These are phyloP conservation scores for Tanaodytes sp. DNA, from an alignment of 2,888 invertebrate species.

Conservation along the genomic window DNA sequence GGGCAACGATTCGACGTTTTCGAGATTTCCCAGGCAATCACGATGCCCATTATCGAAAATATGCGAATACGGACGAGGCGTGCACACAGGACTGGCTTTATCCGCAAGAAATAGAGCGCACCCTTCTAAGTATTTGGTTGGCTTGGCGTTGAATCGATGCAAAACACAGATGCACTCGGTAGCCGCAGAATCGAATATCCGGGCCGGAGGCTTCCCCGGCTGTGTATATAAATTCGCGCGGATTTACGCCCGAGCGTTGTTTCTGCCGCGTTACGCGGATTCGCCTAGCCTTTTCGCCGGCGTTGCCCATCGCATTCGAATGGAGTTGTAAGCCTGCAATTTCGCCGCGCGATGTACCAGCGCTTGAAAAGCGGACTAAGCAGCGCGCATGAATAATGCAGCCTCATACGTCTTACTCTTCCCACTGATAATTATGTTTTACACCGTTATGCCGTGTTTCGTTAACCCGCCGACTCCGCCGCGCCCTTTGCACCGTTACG, in stretches of 20 bases:
- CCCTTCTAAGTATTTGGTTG: conserved; percentile 55
- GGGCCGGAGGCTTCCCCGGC: conserved; percentile 28
- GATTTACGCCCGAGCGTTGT: conserved; percentile 49
- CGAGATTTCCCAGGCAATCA: conserved; percentile 17
- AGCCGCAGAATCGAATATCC: conserved; percentile 53
- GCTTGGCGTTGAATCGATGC: conserved; percentile 53
- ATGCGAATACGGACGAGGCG: conserved; percentile 27
- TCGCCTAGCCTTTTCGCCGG: conserved; percentile 46
- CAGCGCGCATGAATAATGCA: conserved; percentile 67
- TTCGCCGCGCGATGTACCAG: conserved; percentile 55
- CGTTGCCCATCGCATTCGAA: conserved; percentile 57
- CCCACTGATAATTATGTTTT: conserved; percentile 70
- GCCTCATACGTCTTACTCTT: conserved; percentile 65
- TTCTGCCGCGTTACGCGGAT: conserved; percentile 47
- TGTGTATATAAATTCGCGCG: conserved; percentile 47
- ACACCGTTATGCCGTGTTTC: conserved; percentile 70
- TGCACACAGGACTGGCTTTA: conserved; percentile 28
- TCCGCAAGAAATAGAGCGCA: conserved; percentile 37
- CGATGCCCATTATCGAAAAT: conserved; percentile 36
- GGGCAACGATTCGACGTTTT: neutral
- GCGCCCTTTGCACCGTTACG: conserved; percentile 61
- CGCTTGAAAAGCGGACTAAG: conserved; percentile 65
- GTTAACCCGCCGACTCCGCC: conserved; percentile 63
- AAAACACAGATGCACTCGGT: conserved; percentile 41
- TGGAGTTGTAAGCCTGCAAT: conserved; percentile 62